Percentiles rank a stretch among this genome's conserved stretches.
phyloP scores from a whole-genome alignment of 2,113 vertebrate species.

The Zingel zingel region DNA sequence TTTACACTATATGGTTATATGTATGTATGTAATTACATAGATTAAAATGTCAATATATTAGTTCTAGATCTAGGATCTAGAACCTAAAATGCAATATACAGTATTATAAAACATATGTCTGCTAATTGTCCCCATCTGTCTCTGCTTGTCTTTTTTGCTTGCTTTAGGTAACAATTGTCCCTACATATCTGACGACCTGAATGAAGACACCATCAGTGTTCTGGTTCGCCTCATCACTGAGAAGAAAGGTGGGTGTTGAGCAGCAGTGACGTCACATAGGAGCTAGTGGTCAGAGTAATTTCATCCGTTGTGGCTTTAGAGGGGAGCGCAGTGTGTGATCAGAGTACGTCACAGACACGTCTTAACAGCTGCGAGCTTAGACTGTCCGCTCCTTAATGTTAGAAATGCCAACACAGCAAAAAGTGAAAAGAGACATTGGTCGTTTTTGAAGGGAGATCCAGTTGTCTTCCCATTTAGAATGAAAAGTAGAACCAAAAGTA shows the following conservation, averaged over 20 bases:
- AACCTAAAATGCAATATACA: background rate
- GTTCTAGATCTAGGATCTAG: background rate
- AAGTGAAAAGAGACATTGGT: background rate
- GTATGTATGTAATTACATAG: background rate
- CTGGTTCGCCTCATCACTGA: conserved; percentile 95
- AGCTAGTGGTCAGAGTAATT: background rate
- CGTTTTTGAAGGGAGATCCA: background rate
- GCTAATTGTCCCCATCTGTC: background rate
- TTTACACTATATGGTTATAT: background rate
- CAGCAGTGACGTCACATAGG: background rate
- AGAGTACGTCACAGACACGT: conserved; percentile 17
- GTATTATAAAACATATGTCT: background rate
- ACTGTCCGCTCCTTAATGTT: background rate
- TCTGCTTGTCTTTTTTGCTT: background rate
- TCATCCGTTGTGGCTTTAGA: conserved; percentile 28
- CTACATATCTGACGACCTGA: conserved; percentile 89
- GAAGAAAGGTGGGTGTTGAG: conserved; percentile 90
- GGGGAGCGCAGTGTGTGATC: conserved; percentile 7
- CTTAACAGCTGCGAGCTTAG: conserved; percentile 19
- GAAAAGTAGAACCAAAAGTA: background rate
- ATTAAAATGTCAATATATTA: no score
- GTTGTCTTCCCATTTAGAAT: background rate
- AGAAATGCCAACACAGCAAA: background rate
- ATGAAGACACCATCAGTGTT: conserved; percentile 96
- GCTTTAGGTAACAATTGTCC: conserved; percentile 84